These are phyloP conservation scores for Scelioninae gen. 1 DNA, from an alignment of 2,888 invertebrate species.

Conservation along the genomic window DNA sequence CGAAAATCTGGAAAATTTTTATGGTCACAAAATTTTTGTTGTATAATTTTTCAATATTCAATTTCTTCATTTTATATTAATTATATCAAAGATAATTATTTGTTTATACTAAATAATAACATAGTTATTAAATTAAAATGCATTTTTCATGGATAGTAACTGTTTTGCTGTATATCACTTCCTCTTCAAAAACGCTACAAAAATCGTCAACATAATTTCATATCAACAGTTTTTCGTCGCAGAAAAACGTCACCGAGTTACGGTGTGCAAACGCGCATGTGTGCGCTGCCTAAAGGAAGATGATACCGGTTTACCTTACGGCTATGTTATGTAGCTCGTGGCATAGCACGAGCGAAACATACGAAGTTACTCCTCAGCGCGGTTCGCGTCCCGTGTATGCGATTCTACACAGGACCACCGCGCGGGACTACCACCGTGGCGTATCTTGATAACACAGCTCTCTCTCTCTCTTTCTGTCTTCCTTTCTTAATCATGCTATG, in stretches of 20 bases:
- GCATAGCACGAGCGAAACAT: constrained; percentile 75
- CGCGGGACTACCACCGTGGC: constrained; percentile 76
- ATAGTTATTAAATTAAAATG: no score
- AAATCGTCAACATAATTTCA: constrained; percentile 13
- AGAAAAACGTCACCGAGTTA: constrained; percentile 33
- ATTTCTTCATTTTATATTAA: no score
- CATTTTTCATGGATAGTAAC: no score
- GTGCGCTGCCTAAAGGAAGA: constrained; percentile 69
- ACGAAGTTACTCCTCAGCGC: constrained; percentile 75
- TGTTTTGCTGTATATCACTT: no score
- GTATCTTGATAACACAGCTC: constrained; percentile 77
- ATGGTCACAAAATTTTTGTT: no score
- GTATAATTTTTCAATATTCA: no score
- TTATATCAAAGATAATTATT: no score
- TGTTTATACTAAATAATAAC: no score
- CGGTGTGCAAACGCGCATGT: constrained; percentile 32
- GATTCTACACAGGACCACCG: constrained; percentile 73
- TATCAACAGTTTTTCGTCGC: constrained; percentile 18
- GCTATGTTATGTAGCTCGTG: constrained; percentile 75
- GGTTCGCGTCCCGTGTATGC: constrained; percentile 70
- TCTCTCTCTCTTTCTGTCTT: constrained; percentile 66
- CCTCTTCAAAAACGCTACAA: neutral
- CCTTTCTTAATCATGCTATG: constrained; percentile 62
- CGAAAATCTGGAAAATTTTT: no score
- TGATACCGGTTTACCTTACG: constrained; percentile 76